phyloP scores from a whole-genome alignment of 2,888 invertebrate genomes.

The Asteroscopus sphinx region DNA sequence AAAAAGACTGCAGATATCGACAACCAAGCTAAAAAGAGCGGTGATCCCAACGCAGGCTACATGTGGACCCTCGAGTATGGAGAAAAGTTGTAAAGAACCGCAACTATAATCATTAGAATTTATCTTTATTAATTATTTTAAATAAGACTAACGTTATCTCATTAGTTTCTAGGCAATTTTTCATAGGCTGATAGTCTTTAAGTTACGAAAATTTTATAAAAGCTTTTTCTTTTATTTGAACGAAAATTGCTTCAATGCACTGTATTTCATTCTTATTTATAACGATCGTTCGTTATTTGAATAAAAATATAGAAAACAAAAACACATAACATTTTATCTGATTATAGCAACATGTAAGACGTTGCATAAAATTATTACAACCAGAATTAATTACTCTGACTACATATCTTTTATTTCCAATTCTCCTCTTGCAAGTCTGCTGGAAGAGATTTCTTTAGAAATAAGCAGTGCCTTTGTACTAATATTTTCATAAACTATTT shows the following conservation, averaged over 20 bases:
- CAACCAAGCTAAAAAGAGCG: conserved; percentile 79
- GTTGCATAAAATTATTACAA: too few relatives aligned
- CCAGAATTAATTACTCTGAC: too few relatives aligned
- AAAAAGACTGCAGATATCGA: conserved; percentile 80
- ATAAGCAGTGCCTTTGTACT: too few relatives aligned
- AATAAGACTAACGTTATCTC: conserved; percentile 29
- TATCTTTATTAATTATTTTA: conserved; percentile 1
- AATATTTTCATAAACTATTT: too few relatives aligned
- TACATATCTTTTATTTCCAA: too few relatives aligned
- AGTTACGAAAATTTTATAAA: conserved; percentile 20
- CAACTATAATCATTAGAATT: not conserved
- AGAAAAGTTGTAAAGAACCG: conserved; percentile 72
- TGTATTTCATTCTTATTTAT: not conserved
- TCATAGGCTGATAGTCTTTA: conserved; percentile 48
- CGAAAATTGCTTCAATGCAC: not conserved
- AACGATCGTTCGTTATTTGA: not conserved
- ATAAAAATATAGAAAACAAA: too few relatives aligned
- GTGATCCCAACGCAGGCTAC: conserved; percentile 85
- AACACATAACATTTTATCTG: too few relatives aligned
- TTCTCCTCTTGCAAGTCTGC: too few relatives aligned
- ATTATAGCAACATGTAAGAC: too few relatives aligned
- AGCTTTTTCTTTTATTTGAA: not conserved
- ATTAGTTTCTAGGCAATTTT: conserved; percentile 21
- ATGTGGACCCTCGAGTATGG: conserved; percentile 89
- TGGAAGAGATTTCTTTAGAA: too few relatives aligned